These are phyloP conservation scores for Pygathrix nemaeus DNA, from an alignment of 2,113 vertebrate species.

Conservation along the genomic window DNA sequence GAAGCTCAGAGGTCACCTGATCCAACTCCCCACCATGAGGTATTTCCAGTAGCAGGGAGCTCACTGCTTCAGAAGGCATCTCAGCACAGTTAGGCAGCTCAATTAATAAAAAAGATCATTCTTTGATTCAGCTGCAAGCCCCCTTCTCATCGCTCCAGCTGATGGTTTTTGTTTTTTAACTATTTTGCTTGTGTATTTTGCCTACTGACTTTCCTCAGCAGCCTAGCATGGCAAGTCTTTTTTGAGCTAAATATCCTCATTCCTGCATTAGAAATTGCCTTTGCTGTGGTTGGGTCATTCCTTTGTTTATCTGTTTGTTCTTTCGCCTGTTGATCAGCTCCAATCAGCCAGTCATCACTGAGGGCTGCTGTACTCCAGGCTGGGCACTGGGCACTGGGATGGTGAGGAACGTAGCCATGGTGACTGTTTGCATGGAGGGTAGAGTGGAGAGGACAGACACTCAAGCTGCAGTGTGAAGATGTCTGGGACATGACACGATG, in stretches of 20 bases:
- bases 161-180: background rate
- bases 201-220: background rate
- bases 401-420: accelerated
- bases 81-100: background rate
- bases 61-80: background rate
- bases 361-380: background rate
- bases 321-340: background rate
- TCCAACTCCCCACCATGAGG: background rate
- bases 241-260: background rate
- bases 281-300: background rate
- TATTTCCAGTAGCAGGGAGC: too few relatives aligned
- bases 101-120: background rate
- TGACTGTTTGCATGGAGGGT: background rate
- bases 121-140: background rate
- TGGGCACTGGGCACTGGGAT: background rate
- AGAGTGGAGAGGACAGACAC: background rate
- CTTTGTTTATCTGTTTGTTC: background rate
- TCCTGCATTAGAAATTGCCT: background rate
- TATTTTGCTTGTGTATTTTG: background rate
- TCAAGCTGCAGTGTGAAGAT: background rate
- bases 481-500: accelerated
- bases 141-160: background rate
- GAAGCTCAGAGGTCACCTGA: background rate
- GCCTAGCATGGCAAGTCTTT: background rate
- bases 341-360: background rate